Evolutionary conservation across 1,140 invertebrate genomes (phyloP).

Genomic region (Daktulosphaira vitifoliae): DNA sequence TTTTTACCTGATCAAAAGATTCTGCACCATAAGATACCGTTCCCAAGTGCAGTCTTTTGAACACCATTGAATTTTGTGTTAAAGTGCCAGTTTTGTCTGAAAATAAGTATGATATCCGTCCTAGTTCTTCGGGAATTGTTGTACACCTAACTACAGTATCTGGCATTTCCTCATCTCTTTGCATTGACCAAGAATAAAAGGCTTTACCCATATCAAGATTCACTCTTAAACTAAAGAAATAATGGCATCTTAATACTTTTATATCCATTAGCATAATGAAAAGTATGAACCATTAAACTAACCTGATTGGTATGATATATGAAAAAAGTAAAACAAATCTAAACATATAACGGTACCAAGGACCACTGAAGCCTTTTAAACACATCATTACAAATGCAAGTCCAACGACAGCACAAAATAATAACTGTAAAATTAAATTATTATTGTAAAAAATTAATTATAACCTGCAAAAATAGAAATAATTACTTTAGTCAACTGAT

Average conservation of each 20-base stretch:
- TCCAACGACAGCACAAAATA: slow-evolving; percentile 86
- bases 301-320: slow-evolving; percentile 97
- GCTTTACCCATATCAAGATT: slow-evolving; percentile 98
- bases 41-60: slow-evolving; percentile 87
- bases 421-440: slow-evolving; percentile 49
- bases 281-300: slow-evolving; percentile 37
- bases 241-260: background rate
- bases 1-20: slow-evolving; percentile 72
- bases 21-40: slow-evolving; percentile 79
- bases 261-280: too few relatives aligned
- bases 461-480: background rate
- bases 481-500: slow-evolving; percentile 79
- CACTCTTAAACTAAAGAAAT: slow-evolving; percentile 71
- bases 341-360: slow-evolving; percentile 95
- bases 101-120: slow-evolving; percentile 87
- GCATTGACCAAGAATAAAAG: slow-evolving; percentile 95
- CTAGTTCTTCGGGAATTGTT: slow-evolving; percentile 97
- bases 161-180: slow-evolving; percentile 82
- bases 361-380: slow-evolving; percentile 87
- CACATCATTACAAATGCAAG: slow-evolving; percentile 91
- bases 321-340: slow-evolving; percentile 95
- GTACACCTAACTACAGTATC: slow-evolving; percentile 96
- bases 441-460: background rate
- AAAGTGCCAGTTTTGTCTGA: slow-evolving; percentile 98
- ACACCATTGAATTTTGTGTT: slow-evolving; percentile 98